Evolutionary conservation across 35 echinoderm and acorn worm genomes (phyloP), one percentile per base, ranked within the genome.

Genomic region (Diadema setosum): DNA sequence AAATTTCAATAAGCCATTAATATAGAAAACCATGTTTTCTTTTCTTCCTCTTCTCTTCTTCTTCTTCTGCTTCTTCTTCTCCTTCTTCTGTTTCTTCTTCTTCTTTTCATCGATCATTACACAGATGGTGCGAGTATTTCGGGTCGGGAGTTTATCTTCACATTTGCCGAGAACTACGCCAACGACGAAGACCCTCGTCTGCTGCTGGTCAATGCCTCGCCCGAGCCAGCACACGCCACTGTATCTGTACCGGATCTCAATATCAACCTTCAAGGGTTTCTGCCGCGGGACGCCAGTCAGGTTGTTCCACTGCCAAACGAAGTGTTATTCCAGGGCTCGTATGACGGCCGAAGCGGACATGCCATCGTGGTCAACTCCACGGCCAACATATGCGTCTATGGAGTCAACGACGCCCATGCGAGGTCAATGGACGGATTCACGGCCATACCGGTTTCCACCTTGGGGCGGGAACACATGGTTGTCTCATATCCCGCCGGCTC

Each of bases 341-440:
- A 83, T 9, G 88, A 36, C 37, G 61, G 82, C 25, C 25, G 39
- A 20, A 46, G 80, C 15, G 40, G 80, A 5, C n/a, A 42, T 18
- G 84, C 70, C 25, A 76, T 87, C 9, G 30, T 58, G 9, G 42
- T 93, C 27, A 67, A 9, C 3, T 90, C 87, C n/a, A 58, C 70
- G 45, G 56, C 30, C 37, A 44, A 65, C 27, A 59, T 90, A 24
- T 75, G 40, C 8, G 91, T 93, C 7, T 45, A 58, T 35, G 91
- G 69, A 41, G 70, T 87, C 45, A 93, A 93, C 39, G 91, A 93
- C 24, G 91, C 85, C 5, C 91, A 93, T 45, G 33, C 46, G 2
- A 42, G 78, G 18, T 87, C 84, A 4, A 87, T 93, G 69, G 91
- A 87, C 34, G 91, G 91, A 20, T 93, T 93, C 85, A 61, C 73